A percentile compares a stretch with the other conserved stretches of the same genome.
phyloP scores from a whole-genome alignment of 2,888 invertebrate species.

The Eupithecia abbreviata region DNA sequence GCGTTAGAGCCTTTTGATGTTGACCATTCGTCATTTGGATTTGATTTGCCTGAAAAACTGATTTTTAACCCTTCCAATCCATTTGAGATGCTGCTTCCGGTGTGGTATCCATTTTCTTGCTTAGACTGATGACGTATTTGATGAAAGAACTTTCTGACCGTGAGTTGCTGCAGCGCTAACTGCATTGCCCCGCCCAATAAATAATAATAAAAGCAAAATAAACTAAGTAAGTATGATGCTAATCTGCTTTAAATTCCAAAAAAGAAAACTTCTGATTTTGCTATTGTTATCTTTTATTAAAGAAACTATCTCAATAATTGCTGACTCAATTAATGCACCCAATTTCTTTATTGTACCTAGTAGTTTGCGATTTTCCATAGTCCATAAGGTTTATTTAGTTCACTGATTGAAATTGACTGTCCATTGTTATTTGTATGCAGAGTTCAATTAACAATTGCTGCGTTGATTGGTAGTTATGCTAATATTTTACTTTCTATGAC shows the following conservation, averaged over 20 bases:
- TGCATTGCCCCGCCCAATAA: too few relatives aligned
- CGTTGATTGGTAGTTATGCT: conserved; percentile 19
- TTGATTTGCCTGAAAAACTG: too few relatives aligned
- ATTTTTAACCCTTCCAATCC: too few relatives aligned
- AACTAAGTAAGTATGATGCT: too few relatives aligned
- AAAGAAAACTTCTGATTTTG: not conserved
- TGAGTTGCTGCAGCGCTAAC: too few relatives aligned
- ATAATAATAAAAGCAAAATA: too few relatives aligned
- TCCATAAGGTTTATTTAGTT: conserved; percentile 54
- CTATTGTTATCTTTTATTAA: not conserved
- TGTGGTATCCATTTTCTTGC: too few relatives aligned
- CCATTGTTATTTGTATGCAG: conserved; percentile 50
- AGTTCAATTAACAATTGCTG: conserved; percentile 22
- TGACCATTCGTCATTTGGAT: too few relatives aligned
- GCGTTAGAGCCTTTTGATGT: not conserved
- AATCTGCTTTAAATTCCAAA: too few relatives aligned
- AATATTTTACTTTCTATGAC: conserved; percentile 9
- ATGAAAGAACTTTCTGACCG: too few relatives aligned
- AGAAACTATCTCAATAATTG: not conserved
- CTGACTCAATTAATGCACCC: conserved; percentile 23
- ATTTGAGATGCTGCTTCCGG: too few relatives aligned
- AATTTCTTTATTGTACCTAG: conserved; percentile 45
- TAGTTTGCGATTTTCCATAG: conserved; percentile 64
- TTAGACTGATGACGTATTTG: too few relatives aligned
- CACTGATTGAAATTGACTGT: conserved; percentile 42